phyloP scores from a whole-genome alignment of 2,113 vertebrate genomes.

The Pheucticus melanocephalus region DNA sequence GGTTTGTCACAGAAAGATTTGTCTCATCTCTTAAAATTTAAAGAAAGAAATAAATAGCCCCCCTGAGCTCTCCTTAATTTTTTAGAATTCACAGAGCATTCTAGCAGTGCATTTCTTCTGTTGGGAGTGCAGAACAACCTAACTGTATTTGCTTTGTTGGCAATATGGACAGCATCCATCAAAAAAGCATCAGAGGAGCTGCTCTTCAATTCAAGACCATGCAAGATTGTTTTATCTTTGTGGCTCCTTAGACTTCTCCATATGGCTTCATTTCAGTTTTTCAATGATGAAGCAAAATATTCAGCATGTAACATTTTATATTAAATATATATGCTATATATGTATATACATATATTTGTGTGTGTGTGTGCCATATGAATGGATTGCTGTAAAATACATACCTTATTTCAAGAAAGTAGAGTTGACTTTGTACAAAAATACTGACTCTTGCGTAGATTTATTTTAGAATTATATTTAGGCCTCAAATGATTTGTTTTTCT shows the following conservation, averaged over 20 bases:
- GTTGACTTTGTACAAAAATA: background rate
- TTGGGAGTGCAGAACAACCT: accelerated
- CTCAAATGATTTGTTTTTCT: background rate
- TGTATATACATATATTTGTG: background rate
- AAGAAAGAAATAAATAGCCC: background rate
- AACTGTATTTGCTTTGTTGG: background rate
- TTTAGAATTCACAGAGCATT: background rate
- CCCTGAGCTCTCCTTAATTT: background rate
- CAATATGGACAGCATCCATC: background rate
- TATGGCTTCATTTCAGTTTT: background rate
- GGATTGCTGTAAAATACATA: background rate
- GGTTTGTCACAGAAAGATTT: background rate
- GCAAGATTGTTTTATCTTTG: background rate
- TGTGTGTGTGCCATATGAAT: background rate
- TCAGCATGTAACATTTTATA: background rate
- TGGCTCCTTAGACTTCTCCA: background rate
- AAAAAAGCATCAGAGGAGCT: background rate
- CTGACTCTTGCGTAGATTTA: background rate
- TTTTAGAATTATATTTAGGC: background rate
- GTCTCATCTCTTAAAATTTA: background rate
- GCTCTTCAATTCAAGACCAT: background rate
- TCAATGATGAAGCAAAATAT: background rate
- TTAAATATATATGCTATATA: background rate
- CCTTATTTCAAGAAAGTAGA: background rate
- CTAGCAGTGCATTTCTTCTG: background rate